phyloP scores from a whole-genome alignment of 2,888 invertebrate species.

The Syrista parreyssii region DNA sequence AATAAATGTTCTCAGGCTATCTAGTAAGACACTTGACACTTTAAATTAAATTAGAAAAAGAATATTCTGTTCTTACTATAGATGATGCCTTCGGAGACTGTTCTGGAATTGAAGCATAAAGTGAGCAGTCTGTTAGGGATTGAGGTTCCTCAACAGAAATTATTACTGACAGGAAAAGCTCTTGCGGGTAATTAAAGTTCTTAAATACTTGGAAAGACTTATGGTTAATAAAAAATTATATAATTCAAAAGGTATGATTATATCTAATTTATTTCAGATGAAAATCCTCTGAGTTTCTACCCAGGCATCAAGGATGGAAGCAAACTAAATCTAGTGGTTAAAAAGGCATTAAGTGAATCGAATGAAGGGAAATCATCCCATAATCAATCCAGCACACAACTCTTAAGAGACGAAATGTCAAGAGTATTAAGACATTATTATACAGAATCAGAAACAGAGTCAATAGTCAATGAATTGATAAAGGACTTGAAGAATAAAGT shows the following conservation, averaged over 20 bases:
- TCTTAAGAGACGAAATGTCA: constrained; percentile 71
- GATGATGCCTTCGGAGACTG: constrained; percentile 66
- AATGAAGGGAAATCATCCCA: constrained; percentile 38
- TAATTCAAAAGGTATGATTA: background rate
- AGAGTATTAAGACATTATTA: constrained; percentile 74
- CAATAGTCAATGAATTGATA: constrained; percentile 71
- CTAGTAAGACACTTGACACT: too few relatives aligned
- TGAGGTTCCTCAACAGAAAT: constrained; percentile 76
- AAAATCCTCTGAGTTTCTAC: constrained; percentile 77
- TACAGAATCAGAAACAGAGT: constrained; percentile 74
- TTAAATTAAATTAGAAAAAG: too few relatives aligned
- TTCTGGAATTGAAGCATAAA: constrained; percentile 77
- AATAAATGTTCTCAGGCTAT: too few relatives aligned
- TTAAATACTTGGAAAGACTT: background rate
- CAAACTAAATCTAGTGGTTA: constrained; percentile 78
- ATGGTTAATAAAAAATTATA: background rate
- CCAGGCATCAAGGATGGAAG: constrained; percentile 80
- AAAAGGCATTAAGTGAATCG: constrained; percentile 66
- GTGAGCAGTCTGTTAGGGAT: constrained; percentile 74
- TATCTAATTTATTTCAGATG: constrained; percentile 67
- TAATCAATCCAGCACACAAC: constrained; percentile 55
- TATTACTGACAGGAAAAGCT: constrained; percentile 78
- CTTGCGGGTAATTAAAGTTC: constrained; percentile 66
- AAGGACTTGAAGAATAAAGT: constrained; percentile 70
- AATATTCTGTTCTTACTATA: constrained; percentile 27